These are phyloP conservation scores for Bombus pascuorum DNA, from an alignment of 1,140 invertebrate genomes.

Conservation along the genomic window DNA sequence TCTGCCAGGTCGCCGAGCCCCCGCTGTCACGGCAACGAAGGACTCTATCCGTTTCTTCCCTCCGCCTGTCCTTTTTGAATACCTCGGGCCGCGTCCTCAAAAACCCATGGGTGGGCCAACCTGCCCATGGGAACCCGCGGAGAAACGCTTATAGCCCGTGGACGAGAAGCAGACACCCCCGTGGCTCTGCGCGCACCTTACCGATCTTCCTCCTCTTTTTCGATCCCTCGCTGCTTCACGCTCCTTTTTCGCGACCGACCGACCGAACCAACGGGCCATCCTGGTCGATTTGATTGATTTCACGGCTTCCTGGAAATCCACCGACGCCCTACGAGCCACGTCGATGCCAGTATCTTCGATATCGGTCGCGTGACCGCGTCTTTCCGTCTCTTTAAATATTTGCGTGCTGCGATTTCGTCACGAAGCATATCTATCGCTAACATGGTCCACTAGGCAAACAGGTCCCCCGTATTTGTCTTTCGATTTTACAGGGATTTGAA, in stretches of 20 bases:
- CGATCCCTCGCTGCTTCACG: background rate
- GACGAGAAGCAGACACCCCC: no score
- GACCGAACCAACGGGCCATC: background rate
- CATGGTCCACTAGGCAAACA: no score
- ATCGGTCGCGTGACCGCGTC: background rate
- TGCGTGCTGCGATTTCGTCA: no score
- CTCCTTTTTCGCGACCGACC: slow-evolving; percentile 37
- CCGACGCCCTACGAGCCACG: background rate
- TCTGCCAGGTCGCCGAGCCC: slow-evolving; percentile 57
- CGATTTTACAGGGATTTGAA: no score
- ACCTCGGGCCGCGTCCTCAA: slow-evolving; percentile 40
- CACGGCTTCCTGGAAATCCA: slow-evolving; percentile 32
- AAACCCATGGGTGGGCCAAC: slow-evolving; percentile 71
- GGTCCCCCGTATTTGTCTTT: no score
- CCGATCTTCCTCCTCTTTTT: slow-evolving; percentile 29
- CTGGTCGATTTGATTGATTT: slow-evolving; percentile 47
- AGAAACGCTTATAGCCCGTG: slow-evolving; percentile 38
- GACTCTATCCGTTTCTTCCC: slow-evolving; percentile 68
- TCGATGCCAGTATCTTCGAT: background rate
- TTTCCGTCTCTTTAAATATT: background rate
- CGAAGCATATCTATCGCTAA: no score
- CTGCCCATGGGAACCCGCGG: slow-evolving; percentile 68
- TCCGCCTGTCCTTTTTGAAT: slow-evolving; percentile 43
- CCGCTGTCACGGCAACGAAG: slow-evolving; percentile 67
- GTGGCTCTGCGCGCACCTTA: slow-evolving; percentile 31